phyloP scores from a whole-genome alignment of 1,140 invertebrate species.

The Rhopalosiphum maidis region DNA sequence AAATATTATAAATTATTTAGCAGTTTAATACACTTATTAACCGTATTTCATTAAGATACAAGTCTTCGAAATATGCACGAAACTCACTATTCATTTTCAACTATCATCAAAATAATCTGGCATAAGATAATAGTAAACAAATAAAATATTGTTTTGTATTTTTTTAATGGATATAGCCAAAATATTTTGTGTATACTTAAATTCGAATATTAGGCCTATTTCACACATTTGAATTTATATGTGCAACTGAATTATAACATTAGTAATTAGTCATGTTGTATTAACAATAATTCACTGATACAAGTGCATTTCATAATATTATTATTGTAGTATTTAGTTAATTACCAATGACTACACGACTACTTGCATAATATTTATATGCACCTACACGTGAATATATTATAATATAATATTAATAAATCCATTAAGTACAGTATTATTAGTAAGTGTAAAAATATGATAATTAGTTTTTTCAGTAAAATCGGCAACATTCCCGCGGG shows the following conservation, averaged over 20 bases:
- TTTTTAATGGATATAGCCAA: not conserved
- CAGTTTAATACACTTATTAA: not conserved
- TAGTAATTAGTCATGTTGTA: not conserved
- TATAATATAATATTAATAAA: not conserved
- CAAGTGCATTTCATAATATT: not conserved
- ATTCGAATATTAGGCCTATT: not conserved
- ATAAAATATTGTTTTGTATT: not conserved
- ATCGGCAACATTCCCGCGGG: not conserved
- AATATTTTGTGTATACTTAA: not conserved
- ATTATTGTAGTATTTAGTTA: not conserved
- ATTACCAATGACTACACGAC: not conserved
- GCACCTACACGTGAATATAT: not conserved
- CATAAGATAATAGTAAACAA: not conserved
- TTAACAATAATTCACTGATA: not conserved
- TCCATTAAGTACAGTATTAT: no score
- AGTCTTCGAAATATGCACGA: not conserved
- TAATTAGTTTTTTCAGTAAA: not conserved
- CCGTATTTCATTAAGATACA: not conserved
- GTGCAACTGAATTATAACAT: not conserved
- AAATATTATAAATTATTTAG: no score
- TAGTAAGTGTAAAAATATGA: not conserved
- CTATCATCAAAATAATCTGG: no score
- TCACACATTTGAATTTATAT: not conserved
- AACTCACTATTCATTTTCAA: not conserved
- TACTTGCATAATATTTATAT: not conserved